A percentile compares a stretch with the other conserved stretches of the same genome.
Conservation (phyloP, 2,113 vertebrate genomes). For the Apeltes quadracus region DNA sequence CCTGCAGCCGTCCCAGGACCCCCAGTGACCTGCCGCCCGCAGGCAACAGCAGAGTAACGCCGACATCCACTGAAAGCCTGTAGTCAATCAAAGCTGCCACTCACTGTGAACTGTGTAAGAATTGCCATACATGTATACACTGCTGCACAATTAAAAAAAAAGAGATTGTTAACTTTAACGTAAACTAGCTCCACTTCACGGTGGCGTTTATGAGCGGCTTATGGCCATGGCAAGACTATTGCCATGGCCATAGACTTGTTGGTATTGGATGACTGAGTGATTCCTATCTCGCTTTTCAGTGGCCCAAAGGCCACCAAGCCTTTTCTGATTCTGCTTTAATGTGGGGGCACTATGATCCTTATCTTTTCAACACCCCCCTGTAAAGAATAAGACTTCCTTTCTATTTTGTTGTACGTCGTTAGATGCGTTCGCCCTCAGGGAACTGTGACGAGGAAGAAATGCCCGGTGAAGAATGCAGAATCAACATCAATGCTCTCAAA, state of each 20-base stretch:
- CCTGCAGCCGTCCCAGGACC: constrained; percentile 40
- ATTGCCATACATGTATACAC: not conserved
- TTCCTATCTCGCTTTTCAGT: constrained; percentile 49
- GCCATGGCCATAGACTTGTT: no score
- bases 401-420: constrained; percentile 53
- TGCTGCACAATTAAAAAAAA: constrained; percentile 4
- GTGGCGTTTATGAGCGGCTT: constrained; percentile 31
- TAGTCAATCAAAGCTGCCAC: constrained; percentile 39
- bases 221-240: constrained; percentile 28
- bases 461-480: constrained; percentile 19
- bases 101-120: not conserved
- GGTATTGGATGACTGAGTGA: constrained; percentile 22
- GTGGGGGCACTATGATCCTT: constrained; percentile 64
- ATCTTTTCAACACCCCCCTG: constrained; percentile 67
- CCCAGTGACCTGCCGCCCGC: constrained; percentile 38
- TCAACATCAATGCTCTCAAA: not conserved
- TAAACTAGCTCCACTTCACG: not conserved
- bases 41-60: constrained; percentile 45
- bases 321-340: constrained; percentile 60
- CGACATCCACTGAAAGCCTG: constrained; percentile 30
- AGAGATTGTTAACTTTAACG: not conserved
- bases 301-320: constrained; percentile 51
- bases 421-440: constrained; percentile 58
- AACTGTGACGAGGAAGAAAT: constrained; percentile 21
- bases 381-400: constrained; percentile 71